phyloP scores from a whole-genome alignment of 2,797 vertebrate species.

The Tenualosa ilisha region DNA sequence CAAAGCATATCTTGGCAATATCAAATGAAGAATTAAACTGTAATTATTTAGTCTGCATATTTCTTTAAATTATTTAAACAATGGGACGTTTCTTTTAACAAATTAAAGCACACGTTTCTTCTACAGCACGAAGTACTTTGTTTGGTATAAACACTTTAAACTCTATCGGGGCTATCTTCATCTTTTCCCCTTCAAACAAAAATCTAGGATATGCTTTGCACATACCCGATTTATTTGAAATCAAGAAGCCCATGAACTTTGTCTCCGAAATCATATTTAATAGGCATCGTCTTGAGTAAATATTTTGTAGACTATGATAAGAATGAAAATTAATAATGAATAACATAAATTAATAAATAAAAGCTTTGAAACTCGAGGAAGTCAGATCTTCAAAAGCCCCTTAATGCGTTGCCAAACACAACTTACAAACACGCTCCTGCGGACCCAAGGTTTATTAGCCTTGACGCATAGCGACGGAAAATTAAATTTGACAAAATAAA shows the following conservation, averaged over 20 bases:
- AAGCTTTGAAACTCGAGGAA: slow-evolving; percentile 60
- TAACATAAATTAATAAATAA: slow-evolving; percentile 59
- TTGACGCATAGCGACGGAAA: slow-evolving; percentile 55
- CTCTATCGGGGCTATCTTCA: background rate
- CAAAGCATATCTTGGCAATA: slow-evolving; percentile 16
- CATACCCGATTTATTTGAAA: slow-evolving; percentile 50
- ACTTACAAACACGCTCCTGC: slow-evolving; percentile 55
- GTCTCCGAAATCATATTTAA: slow-evolving; percentile 40
- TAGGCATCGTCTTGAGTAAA: slow-evolving; percentile 39
- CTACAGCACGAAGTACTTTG: background rate
- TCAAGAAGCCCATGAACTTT: slow-evolving; percentile 36
- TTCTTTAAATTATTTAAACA: slow-evolving; percentile 10
- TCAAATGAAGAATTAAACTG: slow-evolving; percentile 7
- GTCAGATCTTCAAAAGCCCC: slow-evolving; percentile 52
- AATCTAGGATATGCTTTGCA: slow-evolving; percentile 25
- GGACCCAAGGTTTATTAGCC: slow-evolving; percentile 51
- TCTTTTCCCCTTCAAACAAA: background rate
- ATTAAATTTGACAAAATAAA: slow-evolving; percentile 70
- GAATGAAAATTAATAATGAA: slow-evolving; percentile 48
- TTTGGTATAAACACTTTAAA: background rate
- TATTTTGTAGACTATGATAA: slow-evolving; percentile 36
- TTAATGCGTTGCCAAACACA: slow-evolving; percentile 59
- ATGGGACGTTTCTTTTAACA: background rate
- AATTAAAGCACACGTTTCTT: background rate
- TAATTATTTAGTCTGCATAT: slow-evolving; percentile 22